Base-by-base conservation (phyloP, 2,113 vertebrate species). In the Cynocephalus volans region DNA sequence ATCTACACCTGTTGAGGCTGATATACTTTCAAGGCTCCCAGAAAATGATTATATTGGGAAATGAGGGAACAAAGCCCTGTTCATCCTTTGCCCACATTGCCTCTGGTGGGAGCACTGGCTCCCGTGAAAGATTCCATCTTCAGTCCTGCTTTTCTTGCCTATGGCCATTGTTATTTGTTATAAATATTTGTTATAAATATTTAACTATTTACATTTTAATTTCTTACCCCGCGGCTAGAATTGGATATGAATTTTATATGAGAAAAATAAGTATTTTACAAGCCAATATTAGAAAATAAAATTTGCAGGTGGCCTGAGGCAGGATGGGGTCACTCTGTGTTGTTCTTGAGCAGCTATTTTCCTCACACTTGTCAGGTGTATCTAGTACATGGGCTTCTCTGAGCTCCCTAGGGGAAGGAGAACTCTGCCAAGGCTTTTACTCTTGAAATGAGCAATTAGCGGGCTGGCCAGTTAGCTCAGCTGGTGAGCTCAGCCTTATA, bases 191-290 rank as follows among this genome's bases (percentile, higher is more conserved):
- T 28, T 52, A 83, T 56, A 69, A 45, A 36, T 86, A 75, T 76
- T 82, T 67, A 65, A 54, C 54, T 92, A 28, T 5, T 88, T 80
- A 54, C 54, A 52, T 81, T 72, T 85, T 69, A 31, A 58, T 50
- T 82, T 26, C 50, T 96, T n/a, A 90, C 23, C 54, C 77, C 28
- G 28, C 8, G 31, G 54, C 33, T 58, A 75, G 11, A 70, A 56
- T 64, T 48, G 31, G 41, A 41, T 41, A 41, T 92, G 33, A 58
- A 62, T 69, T 50, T 48, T 36, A 65, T 82, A 36, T 33, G 19
- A 89, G 26, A 86, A 82, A 88, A 94, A 62, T 10, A 93, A 24
- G 45, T 64, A 84, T 81, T 96, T 95, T 65, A 67, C 45, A 82
- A 88, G 82, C 91, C 77, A 73, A 9, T 69, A 54, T 67, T 54